Conservation (phyloP, 2,888 invertebrate genomes). For the Lomographa bimaculata region DNA sequence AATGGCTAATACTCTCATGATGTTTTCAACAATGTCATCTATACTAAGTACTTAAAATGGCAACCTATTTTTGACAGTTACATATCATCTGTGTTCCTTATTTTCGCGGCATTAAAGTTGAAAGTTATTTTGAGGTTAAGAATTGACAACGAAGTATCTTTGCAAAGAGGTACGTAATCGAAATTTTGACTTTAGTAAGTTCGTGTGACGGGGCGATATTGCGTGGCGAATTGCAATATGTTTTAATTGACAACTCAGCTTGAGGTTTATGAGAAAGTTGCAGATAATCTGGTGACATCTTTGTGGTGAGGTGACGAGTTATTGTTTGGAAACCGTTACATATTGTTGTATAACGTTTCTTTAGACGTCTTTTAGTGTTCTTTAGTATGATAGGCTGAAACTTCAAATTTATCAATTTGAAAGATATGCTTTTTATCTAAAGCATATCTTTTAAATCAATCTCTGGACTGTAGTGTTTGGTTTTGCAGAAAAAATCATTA, state of each 20-base stretch:
- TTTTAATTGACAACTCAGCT: constrained; percentile 63
- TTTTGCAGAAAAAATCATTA: no score
- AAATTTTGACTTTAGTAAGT: constrained; percentile 78
- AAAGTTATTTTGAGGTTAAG: constrained; percentile 18
- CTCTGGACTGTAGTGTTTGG: no score
- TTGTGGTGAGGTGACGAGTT: constrained; percentile 22
- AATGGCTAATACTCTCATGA: constrained; percentile 79
- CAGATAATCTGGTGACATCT: constrained; percentile 30
- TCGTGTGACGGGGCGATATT: constrained; percentile 73
- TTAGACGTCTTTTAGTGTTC: no score
- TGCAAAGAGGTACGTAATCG: constrained; percentile 60
- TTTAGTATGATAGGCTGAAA: no score
- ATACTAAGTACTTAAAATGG: constrained; percentile 66
- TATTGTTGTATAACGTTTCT: no score
- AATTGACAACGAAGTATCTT: constrained; percentile 18
- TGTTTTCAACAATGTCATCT: constrained; percentile 78
- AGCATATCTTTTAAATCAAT: no score
- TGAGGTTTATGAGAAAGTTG: constrained; percentile 44
- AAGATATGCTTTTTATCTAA: no score
- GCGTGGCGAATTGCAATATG: constrained; percentile 57
- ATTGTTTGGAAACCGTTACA: no score
- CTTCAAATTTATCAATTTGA: no score
- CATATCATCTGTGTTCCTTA: constrained; percentile 13
- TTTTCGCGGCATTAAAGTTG: constrained; percentile 18
- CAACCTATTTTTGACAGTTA: neutral